phyloP scores from a whole-genome alignment of 2,888 invertebrate genomes.

The Scrobipalpa costella region DNA sequence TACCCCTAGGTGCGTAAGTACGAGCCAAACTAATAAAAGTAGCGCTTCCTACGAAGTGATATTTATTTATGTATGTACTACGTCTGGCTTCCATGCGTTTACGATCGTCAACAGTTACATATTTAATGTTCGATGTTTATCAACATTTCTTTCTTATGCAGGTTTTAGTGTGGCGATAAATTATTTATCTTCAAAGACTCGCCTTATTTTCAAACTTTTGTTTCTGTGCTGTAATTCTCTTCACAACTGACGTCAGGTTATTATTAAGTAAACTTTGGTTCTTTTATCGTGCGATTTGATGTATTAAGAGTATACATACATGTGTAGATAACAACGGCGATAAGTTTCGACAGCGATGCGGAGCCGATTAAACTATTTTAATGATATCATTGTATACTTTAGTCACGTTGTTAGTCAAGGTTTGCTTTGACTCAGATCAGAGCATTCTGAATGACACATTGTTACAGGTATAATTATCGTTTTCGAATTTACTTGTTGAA shows the following conservation, averaged over 20 bases:
- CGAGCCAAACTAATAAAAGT: constrained; percentile 67
- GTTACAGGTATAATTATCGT: constrained; percentile 23
- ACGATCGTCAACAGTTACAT: constrained; percentile 80
- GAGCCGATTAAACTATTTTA: constrained; percentile 51
- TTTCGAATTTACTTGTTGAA: constrained; percentile 22
- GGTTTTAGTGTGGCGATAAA: constrained; percentile 78
- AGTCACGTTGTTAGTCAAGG: constrained; percentile 55
- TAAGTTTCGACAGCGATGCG: constrained; percentile 59
- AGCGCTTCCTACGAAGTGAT: constrained; percentile 72
- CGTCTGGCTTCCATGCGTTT: constrained; percentile 76
- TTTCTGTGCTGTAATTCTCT: constrained; percentile 61
- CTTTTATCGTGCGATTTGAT: constrained; percentile 53
- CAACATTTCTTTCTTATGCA: constrained; percentile 81
- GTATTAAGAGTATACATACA: constrained; percentile 44
- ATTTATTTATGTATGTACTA: constrained; percentile 68
- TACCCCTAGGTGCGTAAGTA: constrained; percentile 55
- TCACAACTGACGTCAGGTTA: constrained; percentile 61
- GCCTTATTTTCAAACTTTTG: constrained; percentile 76
- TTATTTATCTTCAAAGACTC: constrained; percentile 79
- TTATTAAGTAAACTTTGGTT: constrained; percentile 58
- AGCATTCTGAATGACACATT: constrained; percentile 48
- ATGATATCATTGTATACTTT: constrained; percentile 63
- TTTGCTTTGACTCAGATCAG: constrained; percentile 66
- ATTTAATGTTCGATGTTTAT: constrained; percentile 81
- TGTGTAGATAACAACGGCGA: constrained; percentile 48